These are phyloP conservation scores for Lutjanus argentimaculatus DNA, from an alignment of 2,797 vertebrate genomes.

Conservation along the genomic window DNA sequence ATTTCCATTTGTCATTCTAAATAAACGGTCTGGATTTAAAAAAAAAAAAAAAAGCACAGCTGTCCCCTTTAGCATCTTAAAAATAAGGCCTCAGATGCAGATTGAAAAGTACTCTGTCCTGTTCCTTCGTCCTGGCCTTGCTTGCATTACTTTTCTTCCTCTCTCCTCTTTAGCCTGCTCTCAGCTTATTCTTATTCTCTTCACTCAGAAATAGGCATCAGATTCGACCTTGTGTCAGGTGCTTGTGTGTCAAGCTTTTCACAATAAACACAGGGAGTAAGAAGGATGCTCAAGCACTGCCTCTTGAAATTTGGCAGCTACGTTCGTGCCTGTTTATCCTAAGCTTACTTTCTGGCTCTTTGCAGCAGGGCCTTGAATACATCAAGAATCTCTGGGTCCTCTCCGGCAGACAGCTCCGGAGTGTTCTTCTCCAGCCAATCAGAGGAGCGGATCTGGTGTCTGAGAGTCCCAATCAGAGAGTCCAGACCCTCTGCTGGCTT, in stretches of 20 bases:
- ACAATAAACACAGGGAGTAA: constrained; percentile 19
- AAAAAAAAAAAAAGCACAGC: constrained; percentile 39
- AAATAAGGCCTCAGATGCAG: constrained; percentile 53
- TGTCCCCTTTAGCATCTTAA: constrained; percentile 29
- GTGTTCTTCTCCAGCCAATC: constrained; percentile 92
- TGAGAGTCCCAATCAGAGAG: constrained; percentile 90
- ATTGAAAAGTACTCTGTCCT: constrained; percentile 6
- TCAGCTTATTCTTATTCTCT: constrained; percentile 11
- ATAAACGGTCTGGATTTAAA: constrained; percentile 17
- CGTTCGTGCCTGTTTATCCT: constrained; percentile 32
- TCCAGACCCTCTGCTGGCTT: constrained; percentile 78
- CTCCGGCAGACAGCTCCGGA: constrained; percentile 84
- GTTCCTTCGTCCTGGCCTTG: background rate
- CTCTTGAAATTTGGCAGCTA: constrained; percentile 56
- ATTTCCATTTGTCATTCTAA: constrained; percentile 60
- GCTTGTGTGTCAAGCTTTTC: constrained; percentile 37
- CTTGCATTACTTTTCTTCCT: constrained; percentile 8
- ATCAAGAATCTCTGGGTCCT: constrained; percentile 86
- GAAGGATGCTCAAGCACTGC: constrained; percentile 29
- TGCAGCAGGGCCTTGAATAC: constrained; percentile 87
- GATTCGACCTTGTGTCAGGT: constrained; percentile 44
- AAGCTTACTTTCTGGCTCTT: constrained; percentile 82
- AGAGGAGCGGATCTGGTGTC: constrained; percentile 90
- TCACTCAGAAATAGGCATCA: constrained; percentile 27
- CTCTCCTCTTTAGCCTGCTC: constrained; percentile 5